Evolutionary conservation across 2,113 vertebrate genomes (phyloP), one percentile per base, ranked within the genome.

Genomic region (Dicaeum eximium): DNA sequence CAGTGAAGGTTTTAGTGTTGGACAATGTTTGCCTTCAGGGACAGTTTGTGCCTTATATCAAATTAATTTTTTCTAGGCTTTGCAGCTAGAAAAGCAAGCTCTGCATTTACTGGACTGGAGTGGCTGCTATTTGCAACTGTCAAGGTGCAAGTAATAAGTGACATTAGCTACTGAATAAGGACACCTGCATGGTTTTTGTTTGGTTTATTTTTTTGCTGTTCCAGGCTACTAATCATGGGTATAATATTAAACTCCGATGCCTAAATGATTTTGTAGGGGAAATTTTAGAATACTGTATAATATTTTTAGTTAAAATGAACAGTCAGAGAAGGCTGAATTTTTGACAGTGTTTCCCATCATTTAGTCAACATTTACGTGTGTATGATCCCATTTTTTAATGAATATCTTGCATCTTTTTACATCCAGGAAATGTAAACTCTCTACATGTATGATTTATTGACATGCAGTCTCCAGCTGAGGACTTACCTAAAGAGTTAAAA

Each of bases 1-100:
- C 91, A 50, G 71, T 81, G 78, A 88, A 81, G 89, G 78, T 93
- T 94, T 96, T 93, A 90, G 67, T 64, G 80, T 54, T 90, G 87
- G 79, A 88, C 92, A 61, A 3, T 92, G 80, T 95, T 95, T 90
- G 72, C 86, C 83, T 96, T 96, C 80, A 69, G 95, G 77, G 80
- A 86, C 86, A 84, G 69, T 88, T 93, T 88, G 64, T 88, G 60
- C 92, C 83, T 90, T 94, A 80, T 70, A 95, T 91, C 79, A 90
- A 77, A 91, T 88, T 88, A 83, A 88, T 92, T 89, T 93, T 94
- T 92, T 87, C 80, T 74, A 86, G 80, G 81, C 83, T 83, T 56
- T 89, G 80, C 75, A 88, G 92, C 60, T 75, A 62, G 33, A 57
- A 58, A 81, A 91, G 90, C 92, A n/a, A 95, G 91, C 82, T 88